Conservation (phyloP, 2,113 vertebrate genomes). For the Scatophagus argus region DNA sequence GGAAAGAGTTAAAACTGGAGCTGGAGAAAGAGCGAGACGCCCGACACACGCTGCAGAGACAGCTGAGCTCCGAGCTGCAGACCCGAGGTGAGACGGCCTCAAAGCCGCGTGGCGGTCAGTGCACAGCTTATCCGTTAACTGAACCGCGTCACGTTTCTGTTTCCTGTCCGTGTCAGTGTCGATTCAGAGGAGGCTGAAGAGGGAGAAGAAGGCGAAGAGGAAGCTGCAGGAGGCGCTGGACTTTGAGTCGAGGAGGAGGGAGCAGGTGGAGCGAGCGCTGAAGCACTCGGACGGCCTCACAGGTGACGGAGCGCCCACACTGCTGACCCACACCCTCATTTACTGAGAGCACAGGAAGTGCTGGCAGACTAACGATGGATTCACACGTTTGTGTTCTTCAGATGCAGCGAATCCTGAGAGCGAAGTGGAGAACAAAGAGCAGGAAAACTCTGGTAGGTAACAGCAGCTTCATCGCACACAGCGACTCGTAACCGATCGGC, state of each 20-base stretch:
- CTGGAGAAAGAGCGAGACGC: slow-evolving; percentile 90
- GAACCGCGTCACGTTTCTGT: too few species aligned
- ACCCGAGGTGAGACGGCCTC: slow-evolving; percentile 88
- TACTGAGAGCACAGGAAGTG: neutral
- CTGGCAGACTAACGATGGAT: neutral
- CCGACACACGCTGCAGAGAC: slow-evolving; percentile 91
- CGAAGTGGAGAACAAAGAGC: slow-evolving; percentile 88
- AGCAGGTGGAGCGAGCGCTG: slow-evolving; percentile 84
- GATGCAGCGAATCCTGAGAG: slow-evolving; percentile 89
- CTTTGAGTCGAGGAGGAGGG: slow-evolving; percentile 88
- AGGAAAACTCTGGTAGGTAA: slow-evolving; percentile 89
- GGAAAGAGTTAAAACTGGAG: slow-evolving; percentile 91
- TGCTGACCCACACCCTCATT: too few species aligned
- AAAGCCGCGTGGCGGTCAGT: too few species aligned
- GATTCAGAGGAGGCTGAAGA: slow-evolving; percentile 62
- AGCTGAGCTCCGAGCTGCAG: slow-evolving; percentile 91
- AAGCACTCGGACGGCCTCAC: neutral
- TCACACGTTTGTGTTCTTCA: slow-evolving; percentile 68
- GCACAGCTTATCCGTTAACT: too few species aligned
- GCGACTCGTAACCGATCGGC: too few species aligned
- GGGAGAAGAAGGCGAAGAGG: slow-evolving; percentile 94
- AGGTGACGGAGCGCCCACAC: too few species aligned
- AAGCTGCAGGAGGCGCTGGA: slow-evolving; percentile 92
- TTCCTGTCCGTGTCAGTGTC: slow-evolving; percentile 78
- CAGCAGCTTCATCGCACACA: too few species aligned